A percentile compares a stretch with the other conserved stretches of the same genome.
phyloP scores from a whole-genome alignment of 2,797 vertebrate species.

The Sebastes itinus region DNA sequence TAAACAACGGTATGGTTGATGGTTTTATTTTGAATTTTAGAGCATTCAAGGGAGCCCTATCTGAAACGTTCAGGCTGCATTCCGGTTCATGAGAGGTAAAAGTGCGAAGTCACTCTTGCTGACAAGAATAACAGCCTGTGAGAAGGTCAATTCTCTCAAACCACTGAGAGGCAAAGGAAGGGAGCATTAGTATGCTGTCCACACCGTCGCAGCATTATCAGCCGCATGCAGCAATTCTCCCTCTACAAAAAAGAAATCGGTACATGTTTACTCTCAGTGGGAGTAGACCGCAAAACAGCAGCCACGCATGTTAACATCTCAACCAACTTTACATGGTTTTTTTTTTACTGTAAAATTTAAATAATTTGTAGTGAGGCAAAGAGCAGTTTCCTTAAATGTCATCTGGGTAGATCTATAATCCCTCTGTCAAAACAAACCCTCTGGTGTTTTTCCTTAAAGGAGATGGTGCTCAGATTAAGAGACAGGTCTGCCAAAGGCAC shows the following conservation, averaged over 20 bases:
- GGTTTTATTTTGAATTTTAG: conserved; percentile 21
- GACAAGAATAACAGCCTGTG: conserved; percentile 70
- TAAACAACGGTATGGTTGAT: neutral
- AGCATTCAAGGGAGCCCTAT: neutral
- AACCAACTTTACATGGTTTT: neutral
- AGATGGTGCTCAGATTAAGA: conserved; percentile 65
- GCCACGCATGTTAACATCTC: neutral
- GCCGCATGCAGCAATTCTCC: conserved; percentile 62
- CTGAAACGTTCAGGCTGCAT: conserved; percentile 42
- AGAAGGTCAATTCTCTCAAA: conserved; percentile 75
- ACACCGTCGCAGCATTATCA: conserved; percentile 64
- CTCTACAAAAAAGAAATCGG: conserved; percentile 6
- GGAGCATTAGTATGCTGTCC: conserved; percentile 69
- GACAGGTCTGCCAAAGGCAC: conserved; percentile 59
- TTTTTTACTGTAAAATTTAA: conserved; percentile 19
- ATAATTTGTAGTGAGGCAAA: conserved; percentile 36
- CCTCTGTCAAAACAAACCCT: conserved; percentile 61
- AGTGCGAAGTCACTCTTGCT: conserved; percentile 66
- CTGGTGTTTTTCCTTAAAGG: conserved; percentile 56
- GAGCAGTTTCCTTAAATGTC: conserved; percentile 41
- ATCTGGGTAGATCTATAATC: conserved; percentile 37
- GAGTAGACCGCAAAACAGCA: conserved; percentile 23
- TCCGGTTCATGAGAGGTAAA: conserved; percentile 58
- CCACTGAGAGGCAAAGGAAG: conserved; percentile 58
- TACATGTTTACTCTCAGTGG: conserved; percentile 44